A percentile compares a stretch with the other conserved stretches of the same genome.
phyloP scores from a whole-genome alignment of 2,797 vertebrate genomes.

The Neoniphon sammara region DNA sequence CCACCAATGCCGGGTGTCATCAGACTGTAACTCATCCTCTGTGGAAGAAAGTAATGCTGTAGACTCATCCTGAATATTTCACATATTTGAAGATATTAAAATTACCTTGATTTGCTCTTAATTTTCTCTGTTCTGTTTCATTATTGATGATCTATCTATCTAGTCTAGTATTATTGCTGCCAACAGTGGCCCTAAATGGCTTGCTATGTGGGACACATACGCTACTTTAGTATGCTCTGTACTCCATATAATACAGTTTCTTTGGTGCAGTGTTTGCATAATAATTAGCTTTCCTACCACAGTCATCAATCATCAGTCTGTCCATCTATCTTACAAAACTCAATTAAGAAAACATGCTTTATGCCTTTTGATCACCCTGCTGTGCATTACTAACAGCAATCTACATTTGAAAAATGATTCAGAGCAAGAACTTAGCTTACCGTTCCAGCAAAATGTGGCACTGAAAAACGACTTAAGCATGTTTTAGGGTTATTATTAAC shows the following conservation, averaged over 20 bases:
- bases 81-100: slow-evolving; percentile 40
- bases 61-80: slow-evolving; percentile 25
- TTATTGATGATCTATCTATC: not conserved
- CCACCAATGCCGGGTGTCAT: slow-evolving; percentile 29
- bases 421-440: not conserved
- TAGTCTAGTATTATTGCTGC: too few relatives aligned
- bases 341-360: slow-evolving; percentile 7
- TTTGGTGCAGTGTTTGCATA: not conserved
- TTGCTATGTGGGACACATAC: too few relatives aligned
- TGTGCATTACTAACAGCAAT: slow-evolving; percentile 5
- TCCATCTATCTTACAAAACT: slow-evolving; percentile 6
- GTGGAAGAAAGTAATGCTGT: slow-evolving; percentile 10
- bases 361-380: not conserved
- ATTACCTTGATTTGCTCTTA: slow-evolving; percentile 12
- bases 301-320: slow-evolving; percentile 37
- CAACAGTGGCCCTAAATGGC: too few relatives aligned
- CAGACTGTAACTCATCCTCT: slow-evolving; percentile 31
- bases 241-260: not conserved
- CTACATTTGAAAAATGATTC: not conserved
- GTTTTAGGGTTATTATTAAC: slow-evolving; percentile 51
- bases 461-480: not conserved
- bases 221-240: not conserved
- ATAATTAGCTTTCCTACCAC: slow-evolving; percentile 18
- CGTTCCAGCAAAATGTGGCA: slow-evolving; percentile 9
- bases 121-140: slow-evolving; percentile 32